A percentile compares a stretch with the other conserved stretches of the same genome.
Evolutionary conservation across 64 coral and sea anemone genomes (phyloP).

Genomic region (Dendrophyllia cribrosa): DNA sequence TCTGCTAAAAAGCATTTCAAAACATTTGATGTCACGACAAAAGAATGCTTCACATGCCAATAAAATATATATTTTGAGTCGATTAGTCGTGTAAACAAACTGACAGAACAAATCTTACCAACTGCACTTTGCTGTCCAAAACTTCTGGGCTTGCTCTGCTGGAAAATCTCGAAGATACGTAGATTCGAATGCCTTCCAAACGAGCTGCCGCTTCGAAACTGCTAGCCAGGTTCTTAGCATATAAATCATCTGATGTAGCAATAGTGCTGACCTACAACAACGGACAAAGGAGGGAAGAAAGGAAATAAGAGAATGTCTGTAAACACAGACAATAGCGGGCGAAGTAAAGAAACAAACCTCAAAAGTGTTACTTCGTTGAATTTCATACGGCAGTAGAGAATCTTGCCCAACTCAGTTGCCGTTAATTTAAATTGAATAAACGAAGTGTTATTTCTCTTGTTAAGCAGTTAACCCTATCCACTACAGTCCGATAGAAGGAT

Average conservation of each 20-base stretch:
- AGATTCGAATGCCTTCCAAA: conserved; percentile 74
- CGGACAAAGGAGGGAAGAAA: not conserved
- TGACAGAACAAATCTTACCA: conserved; percentile 58
- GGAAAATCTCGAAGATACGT: conserved; percentile 76
- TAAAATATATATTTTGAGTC: not conserved
- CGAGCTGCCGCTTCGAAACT: conserved; percentile 80
- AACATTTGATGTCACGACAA: not conserved
- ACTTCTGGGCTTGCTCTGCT: conserved; percentile 49
- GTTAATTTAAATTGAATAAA: too few species aligned
- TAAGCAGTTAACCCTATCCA: too few species aligned
- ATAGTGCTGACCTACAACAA: conserved; percentile 85
- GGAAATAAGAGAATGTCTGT: conserved; percentile 22
- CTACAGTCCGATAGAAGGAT: too few species aligned
- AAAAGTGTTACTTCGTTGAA: not conserved
- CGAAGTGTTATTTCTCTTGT: too few species aligned
- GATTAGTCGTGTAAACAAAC: conserved; percentile 10
- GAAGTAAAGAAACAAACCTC: not conserved
- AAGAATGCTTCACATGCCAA: not conserved
- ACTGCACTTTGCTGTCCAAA: conserved; percentile 85
- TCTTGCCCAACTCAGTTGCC: too few species aligned
- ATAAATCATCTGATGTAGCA: conserved; percentile 72
- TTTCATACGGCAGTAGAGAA: too few species aligned
- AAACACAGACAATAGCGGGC: conserved; percentile 1
- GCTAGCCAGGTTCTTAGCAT: conserved; percentile 72
- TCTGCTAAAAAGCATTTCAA: not conserved